Evolutionary conservation across 2,797 vertebrate species (phyloP).

Genomic region (Fistularia tabacaria): DNA sequence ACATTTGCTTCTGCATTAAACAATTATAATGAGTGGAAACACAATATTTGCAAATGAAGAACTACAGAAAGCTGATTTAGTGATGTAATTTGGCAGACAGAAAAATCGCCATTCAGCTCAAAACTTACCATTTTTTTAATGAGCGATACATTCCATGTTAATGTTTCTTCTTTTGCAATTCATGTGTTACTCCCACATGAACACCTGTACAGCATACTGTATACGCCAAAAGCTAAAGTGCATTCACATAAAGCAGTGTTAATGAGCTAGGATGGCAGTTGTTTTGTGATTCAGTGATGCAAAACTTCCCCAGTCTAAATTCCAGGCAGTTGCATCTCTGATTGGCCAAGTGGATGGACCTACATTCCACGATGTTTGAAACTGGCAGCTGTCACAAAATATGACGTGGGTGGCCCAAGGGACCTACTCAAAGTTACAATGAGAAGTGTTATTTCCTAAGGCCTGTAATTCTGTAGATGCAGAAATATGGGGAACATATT

Average conservation of each 20-base stretch:
- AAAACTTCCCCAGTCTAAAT: slow-evolving; percentile 51
- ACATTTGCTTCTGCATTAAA: slow-evolving; percentile 1
- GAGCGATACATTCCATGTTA: background rate
- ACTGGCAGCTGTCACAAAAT: slow-evolving; percentile 70
- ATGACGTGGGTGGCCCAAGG: slow-evolving; percentile 50
- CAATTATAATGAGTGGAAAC: background rate
- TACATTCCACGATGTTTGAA: slow-evolving; percentile 50
- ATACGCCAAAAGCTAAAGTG: slow-evolving; percentile 7
- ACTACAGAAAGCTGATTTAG: too few relatives aligned
- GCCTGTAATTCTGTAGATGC: too few relatives aligned
- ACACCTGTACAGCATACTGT: slow-evolving; percentile 14
- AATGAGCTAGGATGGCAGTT: slow-evolving; percentile 59
- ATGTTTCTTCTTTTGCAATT: slow-evolving; percentile 3
- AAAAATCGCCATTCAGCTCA: too few relatives aligned
- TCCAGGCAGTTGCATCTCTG: slow-evolving; percentile 51
- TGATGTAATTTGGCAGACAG: too few relatives aligned
- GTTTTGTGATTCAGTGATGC: slow-evolving; percentile 57
- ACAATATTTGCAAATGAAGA: too few relatives aligned
- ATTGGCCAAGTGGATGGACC: slow-evolving; percentile 45
- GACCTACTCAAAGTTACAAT: slow-evolving; percentile 57
- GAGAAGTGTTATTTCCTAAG: slow-evolving; percentile 55
- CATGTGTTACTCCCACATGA: slow-evolving; percentile 13
- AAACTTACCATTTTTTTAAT: background rate
- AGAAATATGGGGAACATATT: too few relatives aligned
- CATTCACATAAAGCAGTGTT: slow-evolving; percentile 37